Evolutionary conservation across 2,888 invertebrate species (phyloP).

Genomic region (Andrena dorsata): DNA sequence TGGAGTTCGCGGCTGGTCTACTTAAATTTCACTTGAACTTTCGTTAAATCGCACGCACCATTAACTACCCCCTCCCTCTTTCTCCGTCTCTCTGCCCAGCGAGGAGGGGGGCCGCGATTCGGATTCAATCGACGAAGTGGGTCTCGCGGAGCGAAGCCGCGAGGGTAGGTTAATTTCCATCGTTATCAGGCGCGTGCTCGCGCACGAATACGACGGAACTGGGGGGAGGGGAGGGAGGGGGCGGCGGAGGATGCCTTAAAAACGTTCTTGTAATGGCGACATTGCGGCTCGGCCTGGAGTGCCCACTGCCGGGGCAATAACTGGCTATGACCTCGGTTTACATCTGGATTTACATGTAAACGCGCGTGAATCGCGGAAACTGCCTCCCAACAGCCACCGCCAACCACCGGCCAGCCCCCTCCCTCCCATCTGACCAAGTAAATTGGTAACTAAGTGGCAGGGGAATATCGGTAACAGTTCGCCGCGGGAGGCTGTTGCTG

Average conservation of each 20-base stretch:
- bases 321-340: constrained; percentile 63
- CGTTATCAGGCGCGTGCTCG: constrained; percentile 56
- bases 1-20: neutral
- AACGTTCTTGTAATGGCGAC: constrained; percentile 56
- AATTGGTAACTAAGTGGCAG: constrained; percentile 68
- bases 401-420: constrained; percentile 2
- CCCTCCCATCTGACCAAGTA: constrained; percentile 51
- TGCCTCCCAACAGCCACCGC: constrained; percentile 42
- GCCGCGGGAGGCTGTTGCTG: constrained; percentile 47
- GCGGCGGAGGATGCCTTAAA: constrained; percentile 36
- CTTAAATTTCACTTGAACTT: constrained; percentile 21
- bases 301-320: constrained; percentile 55
- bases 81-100: neutral
- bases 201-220: constrained; percentile 25
- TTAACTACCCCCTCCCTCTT: neutral
- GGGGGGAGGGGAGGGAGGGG: neutral
- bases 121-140: constrained; percentile 30
- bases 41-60: constrained; percentile 19
- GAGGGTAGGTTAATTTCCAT: constrained; percentile 52
- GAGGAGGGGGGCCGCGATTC: neutral
- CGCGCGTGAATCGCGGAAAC: constrained; percentile 64
- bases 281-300: constrained; percentile 23
- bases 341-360: constrained; percentile 71
- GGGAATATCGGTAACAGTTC: constrained; percentile 69
- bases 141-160: neutral